Evolutionary conservation across 2,888 invertebrate genomes (phyloP).

Genomic region (Cybosia mesomella): DNA sequence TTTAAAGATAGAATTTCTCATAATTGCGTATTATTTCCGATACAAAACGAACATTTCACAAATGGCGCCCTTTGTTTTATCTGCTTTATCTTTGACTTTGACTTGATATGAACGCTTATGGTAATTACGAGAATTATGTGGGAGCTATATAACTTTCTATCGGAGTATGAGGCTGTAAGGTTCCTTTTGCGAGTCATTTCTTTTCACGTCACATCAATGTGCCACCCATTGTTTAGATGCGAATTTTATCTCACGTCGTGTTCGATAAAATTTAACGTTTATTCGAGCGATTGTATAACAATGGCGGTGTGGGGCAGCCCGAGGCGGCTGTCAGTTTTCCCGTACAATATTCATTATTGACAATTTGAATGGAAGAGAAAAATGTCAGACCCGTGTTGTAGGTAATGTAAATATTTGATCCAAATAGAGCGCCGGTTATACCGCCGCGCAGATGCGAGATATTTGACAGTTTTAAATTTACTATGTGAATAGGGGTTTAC

Average conservation of each 20-base stretch:
- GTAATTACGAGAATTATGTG: not conserved
- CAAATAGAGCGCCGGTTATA: conserved; percentile 56
- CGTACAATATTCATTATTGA: conserved; percentile 75
- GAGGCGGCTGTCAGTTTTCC: conserved; percentile 48
- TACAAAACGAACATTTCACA: conserved; percentile 40
- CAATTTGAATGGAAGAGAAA: conserved; percentile 73
- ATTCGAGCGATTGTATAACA: conserved; percentile 43
- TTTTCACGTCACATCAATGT: conserved; percentile 54
- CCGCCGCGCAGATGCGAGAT: conserved; percentile 57
- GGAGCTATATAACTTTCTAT: not conserved
- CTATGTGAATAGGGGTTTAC: conserved; percentile 41
- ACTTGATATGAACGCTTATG: not conserved
- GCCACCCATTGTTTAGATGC: conserved; percentile 50
- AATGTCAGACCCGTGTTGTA: conserved; percentile 77
- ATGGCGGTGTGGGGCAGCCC: conserved; percentile 37
- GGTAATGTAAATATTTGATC: conserved; percentile 78
- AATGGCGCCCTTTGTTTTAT: conserved; percentile 44
- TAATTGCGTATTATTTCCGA: conserved; percentile 49
- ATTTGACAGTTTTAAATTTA: conserved; percentile 55
- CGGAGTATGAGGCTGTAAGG: not conserved
- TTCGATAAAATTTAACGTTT: conserved; percentile 59
- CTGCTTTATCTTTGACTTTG: conserved; percentile 24
- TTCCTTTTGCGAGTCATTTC: conserved; percentile 36
- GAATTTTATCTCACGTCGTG: conserved; percentile 54
- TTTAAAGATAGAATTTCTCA: conserved; percentile 38